Evolutionary conservation across 2,888 invertebrate species (phyloP), one percentile per base, ranked within the genome.

Genomic region (Osmoderma eremita): DNA sequence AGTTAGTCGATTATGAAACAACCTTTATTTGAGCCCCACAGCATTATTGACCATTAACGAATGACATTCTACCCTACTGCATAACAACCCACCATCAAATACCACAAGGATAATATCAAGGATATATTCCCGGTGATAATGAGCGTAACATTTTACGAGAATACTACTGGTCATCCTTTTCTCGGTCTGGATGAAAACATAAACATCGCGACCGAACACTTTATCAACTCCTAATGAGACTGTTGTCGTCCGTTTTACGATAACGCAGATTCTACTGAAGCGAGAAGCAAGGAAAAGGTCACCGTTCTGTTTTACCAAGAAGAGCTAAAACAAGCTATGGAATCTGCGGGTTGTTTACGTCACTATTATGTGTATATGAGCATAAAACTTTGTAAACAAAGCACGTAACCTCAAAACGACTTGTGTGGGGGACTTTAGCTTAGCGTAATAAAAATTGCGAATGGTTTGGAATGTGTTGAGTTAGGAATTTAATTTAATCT

Each of bases 181-280:
- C 48, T n/a, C n/a, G 8, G 50, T 4, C 24, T 24, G 22, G 42
- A 51, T 42, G 41, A 56, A 56, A 56, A 56, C 56, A 22, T 56
- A 56, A 56, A 30, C 30, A 30, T 15, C 15, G 56, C 22, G 50
- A 13, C 22, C 56, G 13, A 15, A 24, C 22, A 41, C 13, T 56
- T 41, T 56, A 56, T 42, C 56, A 41, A 41, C 41, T 41, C 56
- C 18, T 56, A 56, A 56, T 56, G 39, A 56, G 56, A 53, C 53
- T 18, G 38, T 53, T 53, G 41, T 13, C 39, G 39, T 18, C 22
- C 22, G 41, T 22, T 56, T 42, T 41, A 56, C 22, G 56, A 42
- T 30, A 5, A 6, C 30, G 41, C 13, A 15, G 24, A 41, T 56
- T 41, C 56, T n/a, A 15, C 12, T 22, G 12, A 8, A 10, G 50